phyloP scores from a whole-genome alignment of 2,888 invertebrate species.

The Caenorhabditis panamensis region DNA sequence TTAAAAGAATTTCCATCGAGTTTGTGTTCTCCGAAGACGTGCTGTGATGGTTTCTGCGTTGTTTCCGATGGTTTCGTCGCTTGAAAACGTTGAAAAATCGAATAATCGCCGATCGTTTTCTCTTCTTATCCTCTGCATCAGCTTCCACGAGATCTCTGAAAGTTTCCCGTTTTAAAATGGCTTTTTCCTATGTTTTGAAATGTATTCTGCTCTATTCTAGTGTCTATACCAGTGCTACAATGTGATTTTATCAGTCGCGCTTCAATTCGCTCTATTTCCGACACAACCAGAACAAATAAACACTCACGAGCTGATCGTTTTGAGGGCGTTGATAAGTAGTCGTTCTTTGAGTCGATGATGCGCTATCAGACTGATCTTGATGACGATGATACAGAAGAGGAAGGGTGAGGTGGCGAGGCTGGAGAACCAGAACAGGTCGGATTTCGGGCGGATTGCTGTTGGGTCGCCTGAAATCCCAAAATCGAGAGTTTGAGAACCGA shows the following conservation, averaged over 20 bases:
- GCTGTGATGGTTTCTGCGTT: neutral
- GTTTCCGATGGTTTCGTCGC: neutral
- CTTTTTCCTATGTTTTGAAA: too few relatives aligned
- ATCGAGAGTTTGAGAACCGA: too few relatives aligned
- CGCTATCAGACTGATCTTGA: slow-evolving; percentile 17
- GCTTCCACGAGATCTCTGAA: slow-evolving; percentile 31
- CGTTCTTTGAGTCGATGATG: slow-evolving; percentile 32
- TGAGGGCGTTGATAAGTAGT: slow-evolving; percentile 25
- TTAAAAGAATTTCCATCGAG: neutral
- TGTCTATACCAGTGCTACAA: too few relatives aligned
- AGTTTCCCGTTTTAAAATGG: neutral
- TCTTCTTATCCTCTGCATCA: slow-evolving; percentile 30
- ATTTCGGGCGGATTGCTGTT: too few relatives aligned
- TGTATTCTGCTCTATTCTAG: too few relatives aligned
- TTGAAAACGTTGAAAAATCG: slow-evolving; percentile 2
- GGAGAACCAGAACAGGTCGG: slow-evolving; percentile 30
- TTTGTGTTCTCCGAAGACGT: neutral
- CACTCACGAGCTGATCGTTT: slow-evolving; percentile 27
- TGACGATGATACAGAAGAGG: slow-evolving; percentile 17
- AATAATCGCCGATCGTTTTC: slow-evolving; percentile 1
- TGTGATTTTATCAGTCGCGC: too few relatives aligned
- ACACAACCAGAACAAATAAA: neutral
- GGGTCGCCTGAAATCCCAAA: too few relatives aligned
- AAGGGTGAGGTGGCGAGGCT: slow-evolving; percentile 14
- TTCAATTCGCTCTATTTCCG: neutral